Conservation (phyloP, 2,797 vertebrate genomes). For the Cephalopachus bancanus region DNA sequence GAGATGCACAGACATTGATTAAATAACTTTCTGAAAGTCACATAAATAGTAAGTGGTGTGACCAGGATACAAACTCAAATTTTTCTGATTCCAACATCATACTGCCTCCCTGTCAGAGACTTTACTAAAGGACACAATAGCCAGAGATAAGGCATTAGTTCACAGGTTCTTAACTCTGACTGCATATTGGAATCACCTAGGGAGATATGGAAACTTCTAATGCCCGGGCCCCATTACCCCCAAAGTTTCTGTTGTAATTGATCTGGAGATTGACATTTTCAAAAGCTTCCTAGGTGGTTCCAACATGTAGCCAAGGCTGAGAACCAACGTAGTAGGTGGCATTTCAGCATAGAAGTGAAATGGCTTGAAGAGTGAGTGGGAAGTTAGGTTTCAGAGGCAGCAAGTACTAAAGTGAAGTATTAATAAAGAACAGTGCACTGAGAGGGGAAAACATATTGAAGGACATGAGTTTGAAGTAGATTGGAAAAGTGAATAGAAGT, state of each 20-base stretch:
- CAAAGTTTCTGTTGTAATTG: constrained; percentile 7
- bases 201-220: constrained; percentile 26
- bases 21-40: constrained; percentile 58
- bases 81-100: constrained; percentile 17
- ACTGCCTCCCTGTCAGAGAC: background rate
- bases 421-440: constrained; percentile 39
- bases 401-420: background rate
- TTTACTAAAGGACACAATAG: constrained; percentile 40
- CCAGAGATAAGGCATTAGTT: constrained; percentile 15
- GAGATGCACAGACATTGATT: constrained; percentile 1
- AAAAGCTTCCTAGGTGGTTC: constrained; percentile 35
- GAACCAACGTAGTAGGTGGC: background rate
- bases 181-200: background rate
- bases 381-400: constrained; percentile 27
- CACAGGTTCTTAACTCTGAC: background rate
- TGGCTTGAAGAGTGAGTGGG: background rate
- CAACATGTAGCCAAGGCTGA: background rate
- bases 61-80: constrained; percentile 36
- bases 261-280: background rate
- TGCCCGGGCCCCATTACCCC: no score
- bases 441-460: background rate
- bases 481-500: constrained; percentile 60
- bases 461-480: background rate
- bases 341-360: constrained; percentile 59
- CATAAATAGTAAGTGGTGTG: constrained; percentile 16